Conservation (phyloP, 2,888 invertebrate genomes). For the Rotaria macrura region DNA sequence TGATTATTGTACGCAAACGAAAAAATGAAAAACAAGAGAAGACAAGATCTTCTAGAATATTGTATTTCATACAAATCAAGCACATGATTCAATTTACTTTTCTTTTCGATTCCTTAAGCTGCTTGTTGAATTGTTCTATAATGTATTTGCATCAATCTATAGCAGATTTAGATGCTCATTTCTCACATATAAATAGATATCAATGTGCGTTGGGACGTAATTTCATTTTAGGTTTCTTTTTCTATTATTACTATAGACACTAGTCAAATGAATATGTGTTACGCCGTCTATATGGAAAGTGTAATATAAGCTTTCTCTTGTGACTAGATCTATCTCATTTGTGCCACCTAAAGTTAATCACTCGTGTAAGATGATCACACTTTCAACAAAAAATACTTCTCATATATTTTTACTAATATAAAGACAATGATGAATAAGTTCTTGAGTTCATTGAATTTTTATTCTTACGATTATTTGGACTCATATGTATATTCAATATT, state of each 20-base stretch:
- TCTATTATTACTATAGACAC: background rate
- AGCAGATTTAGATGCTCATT: background rate
- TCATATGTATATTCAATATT: background rate
- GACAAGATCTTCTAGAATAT: background rate
- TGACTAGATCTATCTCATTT: slow-evolving; percentile 3
- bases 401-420: background rate
- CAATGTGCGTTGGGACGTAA: background rate
- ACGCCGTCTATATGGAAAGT: background rate
- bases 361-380: slow-evolving; percentile 19
- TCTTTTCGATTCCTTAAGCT: background rate
- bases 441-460: background rate
- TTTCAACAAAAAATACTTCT: background rate
- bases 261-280: background rate
- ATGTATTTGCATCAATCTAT: background rate
- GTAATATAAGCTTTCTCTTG: background rate
- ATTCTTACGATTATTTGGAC: no score
- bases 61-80: background rate
- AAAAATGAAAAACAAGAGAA: no score
- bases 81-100: background rate
- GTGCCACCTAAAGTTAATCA: slow-evolving; percentile 12
- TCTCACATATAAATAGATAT: background rate
- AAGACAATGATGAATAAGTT: background rate
- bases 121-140: background rate
- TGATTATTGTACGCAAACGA: background rate
- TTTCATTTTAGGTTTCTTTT: background rate